Conservation (phyloP, 1,140 invertebrate genomes). For the Homalodisca vitripennis region DNA sequence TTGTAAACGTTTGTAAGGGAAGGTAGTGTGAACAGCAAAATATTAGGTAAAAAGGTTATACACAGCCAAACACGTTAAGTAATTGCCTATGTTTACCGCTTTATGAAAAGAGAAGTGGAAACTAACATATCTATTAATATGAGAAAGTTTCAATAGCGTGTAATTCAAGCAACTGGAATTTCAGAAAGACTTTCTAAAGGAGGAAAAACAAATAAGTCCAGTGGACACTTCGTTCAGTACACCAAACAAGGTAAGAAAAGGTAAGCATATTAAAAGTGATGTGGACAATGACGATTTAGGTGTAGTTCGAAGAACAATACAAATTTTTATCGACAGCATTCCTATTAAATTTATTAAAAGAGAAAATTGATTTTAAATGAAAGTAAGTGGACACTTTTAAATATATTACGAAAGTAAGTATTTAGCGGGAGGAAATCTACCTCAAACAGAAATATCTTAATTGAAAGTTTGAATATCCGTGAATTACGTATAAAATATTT, state of each 20-base stretch:
- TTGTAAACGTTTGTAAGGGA: not conserved
- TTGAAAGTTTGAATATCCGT: constrained; percentile 28
- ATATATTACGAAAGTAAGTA: constrained; percentile 26
- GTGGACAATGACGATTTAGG: constrained; percentile 25
- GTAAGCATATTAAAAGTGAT: constrained; percentile 1
- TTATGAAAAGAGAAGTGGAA: constrained; percentile 30
- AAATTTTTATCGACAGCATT: constrained; percentile 7
- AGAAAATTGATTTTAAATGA: constrained; percentile 30
- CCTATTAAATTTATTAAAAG: not conserved
- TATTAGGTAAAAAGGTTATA: constrained; percentile 24
- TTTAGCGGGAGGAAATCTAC: constrained; percentile 26
- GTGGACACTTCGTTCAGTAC: constrained; percentile 15
- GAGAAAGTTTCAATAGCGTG: constrained; percentile 22
- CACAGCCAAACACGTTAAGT: constrained; percentile 27
- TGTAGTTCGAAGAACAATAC: constrained; percentile 7
- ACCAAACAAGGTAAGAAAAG: constrained; percentile 19
- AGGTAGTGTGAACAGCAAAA: not conserved
- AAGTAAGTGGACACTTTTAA: constrained; percentile 1
- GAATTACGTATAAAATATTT: constrained; percentile 26
- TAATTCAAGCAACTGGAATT: constrained; percentile 28
- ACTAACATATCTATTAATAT: not conserved
- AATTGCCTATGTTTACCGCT: constrained; percentile 27
- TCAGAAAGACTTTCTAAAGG: constrained; percentile 16
- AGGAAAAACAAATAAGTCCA: not conserved
- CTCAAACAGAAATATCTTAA: constrained; percentile 28